Conservation (phyloP, 2,797 vertebrate species). For the Bradypodion pumilum region DNA sequence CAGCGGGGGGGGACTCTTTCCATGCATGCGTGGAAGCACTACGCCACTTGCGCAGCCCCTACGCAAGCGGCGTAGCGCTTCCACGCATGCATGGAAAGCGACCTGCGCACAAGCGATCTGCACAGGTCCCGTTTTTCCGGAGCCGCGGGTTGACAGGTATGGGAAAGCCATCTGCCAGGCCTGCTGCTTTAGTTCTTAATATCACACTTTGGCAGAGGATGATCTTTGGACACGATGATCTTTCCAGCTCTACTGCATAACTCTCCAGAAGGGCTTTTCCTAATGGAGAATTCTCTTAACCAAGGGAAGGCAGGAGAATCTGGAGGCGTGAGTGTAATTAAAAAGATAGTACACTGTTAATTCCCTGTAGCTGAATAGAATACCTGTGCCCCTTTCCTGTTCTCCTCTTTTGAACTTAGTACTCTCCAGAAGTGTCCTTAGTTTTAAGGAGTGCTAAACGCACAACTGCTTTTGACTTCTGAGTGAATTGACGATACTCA, state of each 20-base stretch:
- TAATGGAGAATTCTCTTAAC: neutral
- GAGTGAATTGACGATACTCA: neutral
- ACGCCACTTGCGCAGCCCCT: no score
- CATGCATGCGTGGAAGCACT: no score
- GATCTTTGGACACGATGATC: neutral
- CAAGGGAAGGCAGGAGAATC: neutral
- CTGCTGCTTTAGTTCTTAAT: no score
- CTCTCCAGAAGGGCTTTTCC: neutral
- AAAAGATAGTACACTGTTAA: neutral
- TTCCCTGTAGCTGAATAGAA: neutral
- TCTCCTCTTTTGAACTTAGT: neutral
- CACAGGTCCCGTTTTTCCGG: no score
- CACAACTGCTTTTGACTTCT: neutral
- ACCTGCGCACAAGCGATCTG: no score
- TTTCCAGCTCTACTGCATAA: neutral
- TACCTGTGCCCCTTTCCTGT: no score
- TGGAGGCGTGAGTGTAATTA: neutral
- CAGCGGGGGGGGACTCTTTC: no score
- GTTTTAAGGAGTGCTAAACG: neutral
- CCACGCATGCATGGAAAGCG: no score
- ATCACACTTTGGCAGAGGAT: no score
- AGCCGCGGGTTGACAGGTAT: no score
- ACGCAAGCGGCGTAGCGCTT: no score
- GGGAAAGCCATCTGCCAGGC: no score
- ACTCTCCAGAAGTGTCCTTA: neutral